Evolutionary conservation across 2,113 vertebrate genomes (phyloP).

Genomic region (Callopanchax toddi): DNA sequence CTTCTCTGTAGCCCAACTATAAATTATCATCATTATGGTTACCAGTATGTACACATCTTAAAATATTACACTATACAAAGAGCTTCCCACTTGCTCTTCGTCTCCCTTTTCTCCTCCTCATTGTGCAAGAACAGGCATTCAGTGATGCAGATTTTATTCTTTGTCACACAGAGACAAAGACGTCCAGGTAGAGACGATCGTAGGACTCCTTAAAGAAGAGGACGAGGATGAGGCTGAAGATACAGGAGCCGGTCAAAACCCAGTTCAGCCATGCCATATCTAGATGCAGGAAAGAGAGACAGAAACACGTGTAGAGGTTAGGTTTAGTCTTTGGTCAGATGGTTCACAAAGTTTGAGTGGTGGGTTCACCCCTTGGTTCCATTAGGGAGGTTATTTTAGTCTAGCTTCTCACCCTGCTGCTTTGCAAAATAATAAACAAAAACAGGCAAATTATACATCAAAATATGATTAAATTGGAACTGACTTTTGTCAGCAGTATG

Average conservation of each 20-base stretch:
- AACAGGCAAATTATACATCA: too few species aligned
- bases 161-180: constrained; percentile 91
- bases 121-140: constrained; percentile 59
- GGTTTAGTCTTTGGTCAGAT: not conserved
- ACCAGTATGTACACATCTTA: constrained; percentile 34
- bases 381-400: too few species aligned
- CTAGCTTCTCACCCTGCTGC: too few species aligned
- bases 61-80: constrained; percentile 26
- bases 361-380: too few species aligned
- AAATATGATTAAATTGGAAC: too few species aligned
- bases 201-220: constrained; percentile 97
- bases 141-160: not conserved
- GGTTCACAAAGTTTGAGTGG: too few species aligned
- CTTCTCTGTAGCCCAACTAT: constrained; percentile 14
- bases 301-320: not conserved
- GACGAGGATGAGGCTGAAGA: constrained; percentile 94
- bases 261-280: constrained; percentile 98
- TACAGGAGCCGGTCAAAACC: constrained; percentile 93
- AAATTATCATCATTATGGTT: constrained; percentile 30
- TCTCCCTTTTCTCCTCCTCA: constrained; percentile 39
- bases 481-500: too few species aligned
- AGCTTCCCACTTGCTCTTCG: constrained; percentile 4
- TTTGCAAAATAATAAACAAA: too few species aligned
- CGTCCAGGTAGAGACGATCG: constrained; percentile 97
- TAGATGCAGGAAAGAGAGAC: constrained; percentile 66